Evolutionary conservation across 2,888 invertebrate genomes (phyloP).

Genomic region (Acanthococcus lagerstroemiae): DNA sequence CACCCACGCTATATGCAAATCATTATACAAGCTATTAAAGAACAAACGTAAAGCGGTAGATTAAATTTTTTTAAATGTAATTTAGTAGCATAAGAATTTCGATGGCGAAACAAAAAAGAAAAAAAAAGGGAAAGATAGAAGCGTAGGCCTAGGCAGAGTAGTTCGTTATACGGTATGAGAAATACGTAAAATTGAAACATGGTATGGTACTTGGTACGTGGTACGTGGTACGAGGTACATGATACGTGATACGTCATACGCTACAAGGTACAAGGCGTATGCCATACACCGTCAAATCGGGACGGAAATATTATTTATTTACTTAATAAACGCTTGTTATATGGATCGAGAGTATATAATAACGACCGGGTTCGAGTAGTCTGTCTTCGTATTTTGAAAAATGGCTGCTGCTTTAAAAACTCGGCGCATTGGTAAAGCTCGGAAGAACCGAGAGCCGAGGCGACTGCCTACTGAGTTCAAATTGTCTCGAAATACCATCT

Average conservation of each 20-base stretch:
- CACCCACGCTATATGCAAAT: no score
- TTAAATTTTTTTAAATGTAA: slow-evolving; percentile 23
- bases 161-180: background rate
- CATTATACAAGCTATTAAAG: no score
- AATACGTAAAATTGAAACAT: background rate
- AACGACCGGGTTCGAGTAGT: slow-evolving; percentile 12
- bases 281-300: slow-evolving; percentile 25
- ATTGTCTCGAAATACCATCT: slow-evolving; percentile 27
- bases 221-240: background rate
- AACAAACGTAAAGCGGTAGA: no score
- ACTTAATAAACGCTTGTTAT: slow-evolving; percentile 22
- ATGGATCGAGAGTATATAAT: slow-evolving; percentile 13
- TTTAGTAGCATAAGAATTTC: slow-evolving; percentile 25
- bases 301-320: slow-evolving; percentile 25
- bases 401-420: slow-evolving; percentile 20
- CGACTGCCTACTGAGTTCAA: slow-evolving; percentile 25
- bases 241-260: background rate
- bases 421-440: slow-evolving; percentile 10
- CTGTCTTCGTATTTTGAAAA: slow-evolving; percentile 22
- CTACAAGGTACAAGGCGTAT: background rate
- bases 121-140: no score
- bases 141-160: background rate
- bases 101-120: background rate
- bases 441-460: background rate
- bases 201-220: background rate